Conservation (phyloP, 2,113 vertebrate species). For the Arvicanthis niloticus region DNA sequence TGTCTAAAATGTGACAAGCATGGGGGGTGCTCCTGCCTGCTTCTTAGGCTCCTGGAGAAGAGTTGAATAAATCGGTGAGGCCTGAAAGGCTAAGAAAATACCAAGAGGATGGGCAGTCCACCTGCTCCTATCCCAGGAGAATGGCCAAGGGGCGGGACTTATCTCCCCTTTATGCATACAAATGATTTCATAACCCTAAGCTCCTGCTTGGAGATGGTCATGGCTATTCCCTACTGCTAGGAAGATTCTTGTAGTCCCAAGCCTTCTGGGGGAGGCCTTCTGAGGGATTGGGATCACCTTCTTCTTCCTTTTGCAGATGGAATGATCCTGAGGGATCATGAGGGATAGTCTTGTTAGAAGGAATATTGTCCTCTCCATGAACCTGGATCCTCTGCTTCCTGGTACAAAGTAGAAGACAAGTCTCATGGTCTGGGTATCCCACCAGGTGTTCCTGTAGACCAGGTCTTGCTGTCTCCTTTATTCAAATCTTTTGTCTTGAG, state of each 20-base stretch:
- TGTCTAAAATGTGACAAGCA: accelerated
- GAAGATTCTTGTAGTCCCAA: neutral
- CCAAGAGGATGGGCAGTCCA: no score
- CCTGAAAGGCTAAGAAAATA: neutral
- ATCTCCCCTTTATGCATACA: neutral
- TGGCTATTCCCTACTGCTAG: neutral
- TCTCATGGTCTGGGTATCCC: neutral
- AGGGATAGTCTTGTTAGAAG: no score
- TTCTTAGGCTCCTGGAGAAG: neutral
- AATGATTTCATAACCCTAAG: neutral
- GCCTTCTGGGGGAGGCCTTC: neutral
- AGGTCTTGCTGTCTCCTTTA: neutral
- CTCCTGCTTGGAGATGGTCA: neutral
- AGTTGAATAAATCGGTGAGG: neutral
- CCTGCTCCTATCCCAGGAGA: neutral
- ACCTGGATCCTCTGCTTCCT: neutral
- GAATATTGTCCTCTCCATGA: neutral
- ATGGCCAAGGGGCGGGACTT: accelerated
- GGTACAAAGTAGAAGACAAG: neutral
- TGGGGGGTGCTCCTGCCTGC: neutral
- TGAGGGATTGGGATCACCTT: neutral
- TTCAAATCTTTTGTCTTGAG: neutral
- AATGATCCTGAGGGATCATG: neutral
- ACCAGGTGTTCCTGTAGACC: neutral
- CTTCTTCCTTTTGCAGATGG: neutral